Percentiles rank a stretch among this genome's conserved stretches.
Conservation (phyloP, 2,797 vertebrate genomes). For the Carapus acus region DNA sequence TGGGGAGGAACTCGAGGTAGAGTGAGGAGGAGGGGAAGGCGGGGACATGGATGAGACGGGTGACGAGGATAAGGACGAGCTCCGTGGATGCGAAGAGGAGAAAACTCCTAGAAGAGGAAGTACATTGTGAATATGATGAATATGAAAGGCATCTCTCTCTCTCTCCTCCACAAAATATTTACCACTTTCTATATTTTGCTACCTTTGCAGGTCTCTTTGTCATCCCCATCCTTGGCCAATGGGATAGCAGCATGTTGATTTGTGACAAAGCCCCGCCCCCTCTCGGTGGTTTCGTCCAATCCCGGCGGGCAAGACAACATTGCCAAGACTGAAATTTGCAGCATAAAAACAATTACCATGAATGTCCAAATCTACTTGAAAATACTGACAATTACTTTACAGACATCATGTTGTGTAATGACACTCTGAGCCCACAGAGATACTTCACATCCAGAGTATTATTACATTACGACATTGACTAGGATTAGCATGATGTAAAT, state of each 20-base stretch:
- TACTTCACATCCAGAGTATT: no score
- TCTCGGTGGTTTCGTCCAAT: slow-evolving; percentile 7
- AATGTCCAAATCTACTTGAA: no score
- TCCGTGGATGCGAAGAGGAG: slow-evolving; percentile 11
- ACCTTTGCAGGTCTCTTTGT: slow-evolving; percentile 18
- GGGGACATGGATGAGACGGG: not conserved
- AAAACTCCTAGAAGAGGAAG: slow-evolving; percentile 23
- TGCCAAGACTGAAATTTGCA: slow-evolving; percentile 12
- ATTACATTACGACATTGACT: no score
- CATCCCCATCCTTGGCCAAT: slow-evolving; percentile 25
- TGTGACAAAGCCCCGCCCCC: slow-evolving; percentile 2
- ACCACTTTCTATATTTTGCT: no score
- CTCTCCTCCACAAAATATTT: not conserved
- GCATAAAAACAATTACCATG: no score
- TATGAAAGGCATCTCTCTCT: not conserved
- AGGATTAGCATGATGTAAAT: no score
- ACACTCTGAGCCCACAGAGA: no score
- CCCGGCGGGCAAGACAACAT: slow-evolving; percentile 47
- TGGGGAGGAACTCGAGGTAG: no score
- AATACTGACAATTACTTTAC: no score
- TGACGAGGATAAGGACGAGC: slow-evolving; percentile 12
- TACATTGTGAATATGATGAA: not conserved
- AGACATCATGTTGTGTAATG: no score
- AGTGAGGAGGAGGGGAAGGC: not conserved
- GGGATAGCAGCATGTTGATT: slow-evolving; percentile 9